Percentiles rank a stretch among this genome's conserved stretches.
Conservation (phyloP, 1,140 invertebrate genomes). For the Eriocheir sinensis region DNA sequence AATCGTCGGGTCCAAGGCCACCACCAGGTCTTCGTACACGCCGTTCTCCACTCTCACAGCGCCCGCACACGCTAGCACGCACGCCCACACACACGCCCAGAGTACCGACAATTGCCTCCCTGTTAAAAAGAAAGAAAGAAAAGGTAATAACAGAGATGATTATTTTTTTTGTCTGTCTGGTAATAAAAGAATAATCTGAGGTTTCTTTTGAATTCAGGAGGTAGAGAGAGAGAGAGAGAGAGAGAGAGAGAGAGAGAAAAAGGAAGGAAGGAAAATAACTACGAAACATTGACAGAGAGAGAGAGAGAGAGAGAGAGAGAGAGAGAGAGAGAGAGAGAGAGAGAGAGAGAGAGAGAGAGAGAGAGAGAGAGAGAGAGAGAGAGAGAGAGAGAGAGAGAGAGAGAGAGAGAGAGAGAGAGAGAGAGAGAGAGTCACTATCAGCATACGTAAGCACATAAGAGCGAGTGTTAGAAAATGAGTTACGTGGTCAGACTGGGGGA, state of each 20-base stretch:
- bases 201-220: no score
- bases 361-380: not conserved
- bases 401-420: not conserved
- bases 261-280: not conserved
- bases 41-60: conserved; percentile 3
- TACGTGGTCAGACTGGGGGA: no score
- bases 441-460: no score
- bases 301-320: not conserved
- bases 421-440: not conserved
- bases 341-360: not conserved
- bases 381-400: not conserved
- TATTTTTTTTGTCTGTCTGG: not conserved
- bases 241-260: not conserved
- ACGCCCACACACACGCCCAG: not conserved
- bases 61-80: not conserved
- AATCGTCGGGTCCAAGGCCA: conserved; percentile 34
- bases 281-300: not conserved
- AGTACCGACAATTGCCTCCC: not conserved
- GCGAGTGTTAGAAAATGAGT: no score
- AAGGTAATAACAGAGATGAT: not conserved
- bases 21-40: conserved; percentile 9
- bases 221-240: not conserved
- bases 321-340: not conserved
- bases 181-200: not conserved
- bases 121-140: not conserved